A percentile compares a stretch with the other conserved stretches of the same genome.
Evolutionary conservation across 2,888 invertebrate genomes (phyloP).

Genomic region (Liodrosophila aerea): DNA sequence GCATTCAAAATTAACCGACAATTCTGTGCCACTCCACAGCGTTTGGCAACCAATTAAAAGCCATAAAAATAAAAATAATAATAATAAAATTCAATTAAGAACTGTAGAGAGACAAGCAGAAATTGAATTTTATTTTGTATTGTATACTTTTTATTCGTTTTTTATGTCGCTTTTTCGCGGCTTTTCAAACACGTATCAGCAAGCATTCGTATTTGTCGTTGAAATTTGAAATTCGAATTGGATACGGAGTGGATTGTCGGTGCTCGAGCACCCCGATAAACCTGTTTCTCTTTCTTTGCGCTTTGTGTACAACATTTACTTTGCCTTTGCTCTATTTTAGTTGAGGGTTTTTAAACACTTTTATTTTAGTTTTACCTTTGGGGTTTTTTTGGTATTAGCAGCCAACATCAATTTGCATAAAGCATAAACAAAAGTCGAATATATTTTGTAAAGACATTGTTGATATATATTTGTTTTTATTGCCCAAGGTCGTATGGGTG

Average conservation of each 20-base stretch:
- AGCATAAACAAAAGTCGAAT: slow-evolving; percentile 18
- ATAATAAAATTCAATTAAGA: background rate
- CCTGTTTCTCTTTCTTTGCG: slow-evolving; percentile 6
- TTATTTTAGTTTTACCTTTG: slow-evolving; percentile 22
- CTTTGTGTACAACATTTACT: background rate
- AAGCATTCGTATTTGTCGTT: slow-evolving; percentile 4
- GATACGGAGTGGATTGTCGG: slow-evolving; percentile 13
- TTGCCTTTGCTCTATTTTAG: slow-evolving; percentile 35
- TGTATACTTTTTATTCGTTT: background rate
- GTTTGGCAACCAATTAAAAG: too few species aligned
- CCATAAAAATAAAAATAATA: background rate
- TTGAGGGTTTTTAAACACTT: slow-evolving; percentile 31
- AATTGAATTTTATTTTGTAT: background rate
- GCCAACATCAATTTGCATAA: slow-evolving; percentile 39
- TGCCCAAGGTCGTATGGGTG: slow-evolving; percentile 44
- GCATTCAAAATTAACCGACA: too few species aligned
- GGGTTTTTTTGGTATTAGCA: slow-evolving; percentile 21
- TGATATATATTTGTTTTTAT: slow-evolving; percentile 38
- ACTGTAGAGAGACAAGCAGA: background rate
- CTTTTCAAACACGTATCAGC: slow-evolving; percentile 1
- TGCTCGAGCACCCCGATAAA: slow-evolving; percentile 34
- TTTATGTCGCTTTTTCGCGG: slow-evolving; percentile 5
- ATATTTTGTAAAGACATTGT: slow-evolving; percentile 28
- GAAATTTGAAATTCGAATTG: slow-evolving; percentile 23
- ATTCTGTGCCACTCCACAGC: too few species aligned